These are phyloP conservation scores for Sepioteuthis lessoniana DNA, from an alignment of 2,888 invertebrate genomes.

Conservation along the genomic window DNA sequence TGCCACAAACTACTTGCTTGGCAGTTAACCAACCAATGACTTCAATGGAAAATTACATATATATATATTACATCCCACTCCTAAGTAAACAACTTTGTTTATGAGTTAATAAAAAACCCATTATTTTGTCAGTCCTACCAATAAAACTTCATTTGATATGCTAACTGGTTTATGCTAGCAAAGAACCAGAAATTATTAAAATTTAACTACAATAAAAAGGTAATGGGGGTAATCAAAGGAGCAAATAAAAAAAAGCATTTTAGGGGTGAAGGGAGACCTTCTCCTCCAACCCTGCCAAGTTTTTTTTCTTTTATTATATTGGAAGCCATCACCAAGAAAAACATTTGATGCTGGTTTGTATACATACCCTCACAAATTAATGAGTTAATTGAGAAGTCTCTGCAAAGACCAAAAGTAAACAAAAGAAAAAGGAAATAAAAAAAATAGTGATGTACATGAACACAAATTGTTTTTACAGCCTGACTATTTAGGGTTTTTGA, in stretches of 20 bases:
- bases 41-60: background rate
- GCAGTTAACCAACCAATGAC: background rate
- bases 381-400: background rate
- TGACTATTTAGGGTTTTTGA: too few relatives aligned
- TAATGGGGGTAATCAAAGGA: background rate
- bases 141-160: background rate
- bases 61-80: background rate
- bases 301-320: background rate
- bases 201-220: background rate
- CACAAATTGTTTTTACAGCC: too few relatives aligned
- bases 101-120: slow-evolving; percentile 18
- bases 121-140: background rate
- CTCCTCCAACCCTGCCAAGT: background rate
- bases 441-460: too few relatives aligned
- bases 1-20: background rate
- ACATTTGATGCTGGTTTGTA: background rate
- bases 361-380: background rate
- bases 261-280: background rate
- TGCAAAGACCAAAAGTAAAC: background rate
- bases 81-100: slow-evolving; percentile 8
- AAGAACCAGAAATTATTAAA: background rate
- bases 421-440: too few relatives aligned
- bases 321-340: background rate
- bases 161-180: background rate
- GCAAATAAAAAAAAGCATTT: background rate